Percentiles rank a stretch among this genome's conserved stretches.
Conservation (phyloP, 2,113 vertebrate genomes). For the Gambusia holbrooki region DNA sequence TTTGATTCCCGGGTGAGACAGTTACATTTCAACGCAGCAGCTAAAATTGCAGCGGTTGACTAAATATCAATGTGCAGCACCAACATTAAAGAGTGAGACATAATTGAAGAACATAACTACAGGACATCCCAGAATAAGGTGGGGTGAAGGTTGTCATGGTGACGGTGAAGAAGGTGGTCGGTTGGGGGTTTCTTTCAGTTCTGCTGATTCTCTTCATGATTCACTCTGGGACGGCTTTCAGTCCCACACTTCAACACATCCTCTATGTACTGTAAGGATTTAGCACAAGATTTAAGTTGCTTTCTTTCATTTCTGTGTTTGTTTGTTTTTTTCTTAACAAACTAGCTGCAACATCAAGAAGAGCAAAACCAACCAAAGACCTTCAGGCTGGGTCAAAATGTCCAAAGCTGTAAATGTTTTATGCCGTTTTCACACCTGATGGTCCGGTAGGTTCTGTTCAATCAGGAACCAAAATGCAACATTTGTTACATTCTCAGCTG, state of each 20-base stretch:
- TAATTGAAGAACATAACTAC: slow-evolving; percentile 86
- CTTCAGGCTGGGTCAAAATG: background rate
- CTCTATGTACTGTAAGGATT: background rate
- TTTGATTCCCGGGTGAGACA: slow-evolving; percentile 79
- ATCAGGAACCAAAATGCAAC: too few relatives aligned
- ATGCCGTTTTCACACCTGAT: too few relatives aligned
- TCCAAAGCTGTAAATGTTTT: too few relatives aligned
- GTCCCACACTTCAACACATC: background rate
- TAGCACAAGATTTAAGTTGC: background rate
- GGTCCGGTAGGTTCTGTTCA: too few relatives aligned
- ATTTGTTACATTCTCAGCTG: too few relatives aligned
- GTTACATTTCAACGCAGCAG: slow-evolving; percentile 73
- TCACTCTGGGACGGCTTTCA: background rate
- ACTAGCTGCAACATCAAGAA: background rate
- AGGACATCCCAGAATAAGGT: slow-evolving; percentile 79
- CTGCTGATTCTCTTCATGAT: background rate
- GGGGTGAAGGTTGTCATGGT: slow-evolving; percentile 71
- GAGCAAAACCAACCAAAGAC: background rate
- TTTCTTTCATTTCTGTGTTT: background rate
- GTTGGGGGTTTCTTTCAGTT: slow-evolving; percentile 26
- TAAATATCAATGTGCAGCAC: slow-evolving; percentile 82
- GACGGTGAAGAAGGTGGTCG: slow-evolving; percentile 34
- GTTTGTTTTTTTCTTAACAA: background rate
- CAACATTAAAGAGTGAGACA: slow-evolving; percentile 82
- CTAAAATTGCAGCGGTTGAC: slow-evolving; percentile 82